Base-by-base conservation (phyloP, 2,888 invertebrate species). In the Caenorhabditis sp. region DNA sequence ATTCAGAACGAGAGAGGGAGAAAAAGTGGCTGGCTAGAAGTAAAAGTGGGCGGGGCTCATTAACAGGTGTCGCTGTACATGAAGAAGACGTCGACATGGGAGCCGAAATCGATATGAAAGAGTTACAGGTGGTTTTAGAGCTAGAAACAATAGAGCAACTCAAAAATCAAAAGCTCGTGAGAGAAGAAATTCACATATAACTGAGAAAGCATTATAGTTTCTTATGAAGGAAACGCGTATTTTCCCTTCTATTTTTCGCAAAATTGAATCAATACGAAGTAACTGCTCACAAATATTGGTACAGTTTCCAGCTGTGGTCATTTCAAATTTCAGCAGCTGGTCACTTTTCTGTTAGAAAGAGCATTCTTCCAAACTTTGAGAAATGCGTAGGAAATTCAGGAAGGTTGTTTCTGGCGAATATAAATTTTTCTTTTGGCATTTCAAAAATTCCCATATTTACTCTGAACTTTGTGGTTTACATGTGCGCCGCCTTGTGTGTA, bases 401-500 rank as follows among this genome's bases (percentile, higher is more conserved):
- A 66, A n/a, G 51, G n/a, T 2, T n/a, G 26, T n/a, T 69, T 54
- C 38, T 41, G 22, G n/a, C n/a, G 24, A 56, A 44, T 49, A 31
- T 35, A 49, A 58, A 14, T 14, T 54, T 58, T 58, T 56, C 44
- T 59, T 28, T 61, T 19, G 54, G 64, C 26, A 75, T 75, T 76
- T 76, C 68, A 28, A 68, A 61, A 69, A 69, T 63, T 77, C 26
- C 54, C 68, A 51, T 77, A 54, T 77, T 77, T 77, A 69, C 61
- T 69, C 77, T 77, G 69, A 77, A 77, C 77, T 77, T 77, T 70
- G 69, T 74, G 64, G 74, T 64, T 68, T 68, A 68, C 68, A 68
- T 68, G 68, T 68, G 68, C 54, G 49, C 66, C 51, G 38, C 38
- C 61, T 24, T 63, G 63, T 76, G 76, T 61, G 49, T 58, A 47